Conservation (phyloP, 2,113 vertebrate genomes). For the Vidua chalybeata region DNA sequence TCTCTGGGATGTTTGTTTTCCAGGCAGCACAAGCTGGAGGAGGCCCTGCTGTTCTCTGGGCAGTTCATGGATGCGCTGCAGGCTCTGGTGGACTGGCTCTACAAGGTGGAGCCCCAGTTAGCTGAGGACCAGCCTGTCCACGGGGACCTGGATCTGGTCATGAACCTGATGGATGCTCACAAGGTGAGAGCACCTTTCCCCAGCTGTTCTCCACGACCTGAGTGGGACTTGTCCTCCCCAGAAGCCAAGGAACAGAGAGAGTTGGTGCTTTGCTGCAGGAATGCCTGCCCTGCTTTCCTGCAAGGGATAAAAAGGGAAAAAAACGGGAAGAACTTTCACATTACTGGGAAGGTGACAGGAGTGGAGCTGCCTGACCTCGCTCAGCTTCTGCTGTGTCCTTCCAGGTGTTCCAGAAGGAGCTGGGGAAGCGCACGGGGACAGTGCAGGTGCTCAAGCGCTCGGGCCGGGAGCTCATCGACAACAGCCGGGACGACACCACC, state of each 20-base stretch:
- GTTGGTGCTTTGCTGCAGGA: background rate
- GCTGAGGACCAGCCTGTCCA: conserved; percentile 95
- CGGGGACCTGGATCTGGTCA: conserved; percentile 94
- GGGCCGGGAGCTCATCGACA: conserved; percentile 93
- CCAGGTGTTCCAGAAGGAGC: conserved; percentile 96
- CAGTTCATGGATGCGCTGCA: conserved; percentile 98
- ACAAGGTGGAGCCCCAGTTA: conserved; percentile 94
- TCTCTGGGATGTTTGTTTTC: background rate
- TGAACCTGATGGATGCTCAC: conserved; percentile 97
- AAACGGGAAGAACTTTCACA: accelerated
- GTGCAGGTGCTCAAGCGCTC: conserved; percentile 95
- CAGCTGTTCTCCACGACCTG: background rate
- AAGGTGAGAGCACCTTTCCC: conserved; percentile 78
- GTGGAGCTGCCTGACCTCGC: background rate
- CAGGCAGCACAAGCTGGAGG: conserved; percentile 98
- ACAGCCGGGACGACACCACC: conserved; percentile 90
- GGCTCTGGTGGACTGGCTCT: conserved; percentile 96
- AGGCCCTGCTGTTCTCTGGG: conserved; percentile 96
- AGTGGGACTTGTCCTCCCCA: background rate
- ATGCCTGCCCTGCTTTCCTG: background rate
- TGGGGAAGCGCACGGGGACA: conserved; percentile 92
- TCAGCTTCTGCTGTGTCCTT: background rate
- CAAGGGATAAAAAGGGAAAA: background rate
- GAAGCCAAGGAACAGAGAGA: background rate
- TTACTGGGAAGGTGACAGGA: background rate